Conservation (phyloP, 2,113 vertebrate species). For the Dinomys branickii region DNA sequence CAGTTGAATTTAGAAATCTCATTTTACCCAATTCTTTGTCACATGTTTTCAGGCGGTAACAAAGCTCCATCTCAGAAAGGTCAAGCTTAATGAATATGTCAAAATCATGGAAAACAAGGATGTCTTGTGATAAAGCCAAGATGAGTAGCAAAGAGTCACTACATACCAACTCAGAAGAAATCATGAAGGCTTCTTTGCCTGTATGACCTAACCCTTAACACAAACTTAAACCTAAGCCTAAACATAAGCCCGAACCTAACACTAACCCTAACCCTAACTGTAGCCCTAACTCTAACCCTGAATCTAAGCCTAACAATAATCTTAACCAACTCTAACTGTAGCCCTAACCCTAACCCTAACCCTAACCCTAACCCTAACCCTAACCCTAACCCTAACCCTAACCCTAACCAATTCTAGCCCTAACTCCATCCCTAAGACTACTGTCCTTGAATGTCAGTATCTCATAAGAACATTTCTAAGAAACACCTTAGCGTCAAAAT, state of each 20-base stretch:
- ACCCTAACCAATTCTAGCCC: not conserved
- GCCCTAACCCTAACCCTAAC: not conserved
- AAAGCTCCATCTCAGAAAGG: slow-evolving; percentile 65
- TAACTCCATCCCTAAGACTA: not conserved
- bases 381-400: too few relatives aligned
- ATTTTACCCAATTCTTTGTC: slow-evolving; percentile 27
- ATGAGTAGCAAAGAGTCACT: not conserved
- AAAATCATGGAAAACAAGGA: slow-evolving; percentile 4
- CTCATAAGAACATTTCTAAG: not conserved
- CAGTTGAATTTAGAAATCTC: not conserved
- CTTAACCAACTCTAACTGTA: too few relatives aligned
- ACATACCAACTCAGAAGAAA: slow-evolving; percentile 18
- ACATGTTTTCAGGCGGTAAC: slow-evolving; percentile 32
- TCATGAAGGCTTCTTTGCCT: not conserved
- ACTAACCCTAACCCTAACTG: too few relatives aligned
- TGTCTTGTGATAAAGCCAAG: not conserved
- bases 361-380: not conserved
- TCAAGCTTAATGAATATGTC: slow-evolving; percentile 63
- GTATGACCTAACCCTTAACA: not conserved
- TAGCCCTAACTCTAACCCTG: too few relatives aligned
- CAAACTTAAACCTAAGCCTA: too few relatives aligned
- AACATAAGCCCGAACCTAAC: too few relatives aligned
- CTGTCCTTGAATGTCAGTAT: not conserved
- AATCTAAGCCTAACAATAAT: too few relatives aligned
- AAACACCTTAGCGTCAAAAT: not conserved